These are phyloP conservation scores for Philaenus spumarius DNA, from an alignment of 1,140 invertebrate genomes.

Conservation along the genomic window DNA sequence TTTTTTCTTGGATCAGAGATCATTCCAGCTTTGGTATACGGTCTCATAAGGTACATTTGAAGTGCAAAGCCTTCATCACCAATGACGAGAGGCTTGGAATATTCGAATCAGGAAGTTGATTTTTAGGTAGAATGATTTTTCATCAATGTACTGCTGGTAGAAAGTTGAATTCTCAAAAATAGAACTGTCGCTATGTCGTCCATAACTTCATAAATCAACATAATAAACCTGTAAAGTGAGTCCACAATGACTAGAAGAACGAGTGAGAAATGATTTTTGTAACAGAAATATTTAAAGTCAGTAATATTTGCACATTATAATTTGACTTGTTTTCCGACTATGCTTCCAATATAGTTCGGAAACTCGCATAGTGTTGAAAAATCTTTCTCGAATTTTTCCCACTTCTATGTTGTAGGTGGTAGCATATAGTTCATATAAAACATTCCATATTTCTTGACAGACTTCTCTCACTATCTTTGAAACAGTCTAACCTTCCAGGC, in stretches of 20 bases:
- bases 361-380: constrained; percentile 36
- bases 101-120: no score
- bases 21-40: no score
- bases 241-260: constrained; percentile 39
- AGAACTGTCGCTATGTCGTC: no score
- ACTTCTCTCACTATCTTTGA: not conserved
- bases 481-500: no score
- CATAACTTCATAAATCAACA: constrained; percentile 40
- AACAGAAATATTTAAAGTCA: constrained; percentile 40
- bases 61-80: no score
- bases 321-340: constrained; percentile 42
- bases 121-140: no score
- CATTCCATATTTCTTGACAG: constrained; percentile 22
- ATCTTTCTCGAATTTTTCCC: constrained; percentile 27
- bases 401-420: constrained; percentile 27
- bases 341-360: constrained; percentile 36
- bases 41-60: no score
- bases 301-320: constrained; percentile 36
- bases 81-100: no score
- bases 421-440: constrained; percentile 23
- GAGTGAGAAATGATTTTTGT: no score
- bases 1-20: no score
- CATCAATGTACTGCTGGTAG: no score
- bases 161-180: no score
- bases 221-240: constrained; percentile 39